Percentiles rank a stretch among this genome's conserved stretches.
phyloP scores from a whole-genome alignment of 2,113 vertebrate species.

The Agapornis roseicollis region DNA sequence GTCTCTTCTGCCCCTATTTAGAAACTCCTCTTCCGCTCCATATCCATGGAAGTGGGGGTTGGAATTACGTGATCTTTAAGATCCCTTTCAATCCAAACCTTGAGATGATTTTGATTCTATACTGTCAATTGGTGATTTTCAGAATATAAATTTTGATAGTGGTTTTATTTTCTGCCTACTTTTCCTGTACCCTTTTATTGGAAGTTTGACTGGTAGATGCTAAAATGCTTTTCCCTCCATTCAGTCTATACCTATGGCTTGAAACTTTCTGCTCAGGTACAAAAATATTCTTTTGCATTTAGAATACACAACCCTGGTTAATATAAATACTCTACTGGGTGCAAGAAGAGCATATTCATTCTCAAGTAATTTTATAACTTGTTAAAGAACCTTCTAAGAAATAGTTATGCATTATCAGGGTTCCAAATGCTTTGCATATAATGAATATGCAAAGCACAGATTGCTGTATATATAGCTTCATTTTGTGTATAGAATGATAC shows the following conservation, averaged over 20 bases:
- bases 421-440: background rate
- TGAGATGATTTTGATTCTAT: background rate
- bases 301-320: constrained; percentile 9
- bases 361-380: constrained; percentile 47
- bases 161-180: background rate
- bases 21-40: background rate
- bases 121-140: background rate
- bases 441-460: background rate
- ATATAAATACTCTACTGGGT: constrained; percentile 23
- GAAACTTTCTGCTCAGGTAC: background rate
- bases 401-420: constrained; percentile 4
- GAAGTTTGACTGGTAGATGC: background rate
- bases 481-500: background rate
- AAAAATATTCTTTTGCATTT: constrained; percentile 32
- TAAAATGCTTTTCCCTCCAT: background rate
- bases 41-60: background rate
- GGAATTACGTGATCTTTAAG: background rate
- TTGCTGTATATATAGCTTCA: background rate
- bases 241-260: constrained; percentile 34
- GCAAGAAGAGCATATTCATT: constrained; percentile 2
- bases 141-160: background rate
- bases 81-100: background rate
- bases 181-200: background rate
- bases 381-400: constrained; percentile 53
- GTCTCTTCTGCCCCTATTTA: background rate